Evolutionary conservation across 2,797 vertebrate species (phyloP), one percentile per base, ranked within the genome.

Genomic region (Pipistrellus kuhlii): DNA sequence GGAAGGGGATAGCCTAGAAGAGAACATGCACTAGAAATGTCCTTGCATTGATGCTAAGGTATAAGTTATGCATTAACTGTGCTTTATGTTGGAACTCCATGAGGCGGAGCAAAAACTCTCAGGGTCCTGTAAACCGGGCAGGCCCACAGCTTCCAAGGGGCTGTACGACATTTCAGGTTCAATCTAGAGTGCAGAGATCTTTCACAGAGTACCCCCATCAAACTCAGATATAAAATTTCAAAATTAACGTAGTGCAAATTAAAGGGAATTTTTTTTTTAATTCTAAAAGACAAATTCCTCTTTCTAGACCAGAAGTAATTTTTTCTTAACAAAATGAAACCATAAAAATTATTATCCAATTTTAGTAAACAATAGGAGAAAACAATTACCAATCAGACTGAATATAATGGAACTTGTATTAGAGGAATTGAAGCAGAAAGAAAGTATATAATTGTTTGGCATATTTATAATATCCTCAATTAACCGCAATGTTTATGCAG

Each of bases 301-400:
- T 48, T 93, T 76, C 27, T 32, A 59, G 30, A 69, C 20, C 30
- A 81, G 53, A 20, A 88, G 10, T 90, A 68, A 44, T 85, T 95
- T 85, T 51, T 35, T 81, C 93, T 85, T 59, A 69, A 62, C n/a
- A 91, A 82, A 87, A 71, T 87, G 21, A 83, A 76, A 53, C 23
- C 41, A 18, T 83, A 76, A 38, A 66, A 72, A 53, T 51, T 59
- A 51, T 59, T 82, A 62, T 69, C 64, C 69, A 59, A 90, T 59
- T 81, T 88, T 21, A 10, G 41, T 53, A 23, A 75, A 81, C 48
- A 81, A 80, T 9, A 75, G 8, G 53, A 64, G 15, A 93, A 90
- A 85, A 75, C 46, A 80, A 80, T 46, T 80, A 75, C 3, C 25
- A n/a, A 35, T 68, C 41, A 59, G 48, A 72, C 11, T 32, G 6